Evolutionary conservation across 2,113 vertebrate genomes (phyloP), one percentile per base, ranked within the genome.

Genomic region (Scortum barcoo): DNA sequence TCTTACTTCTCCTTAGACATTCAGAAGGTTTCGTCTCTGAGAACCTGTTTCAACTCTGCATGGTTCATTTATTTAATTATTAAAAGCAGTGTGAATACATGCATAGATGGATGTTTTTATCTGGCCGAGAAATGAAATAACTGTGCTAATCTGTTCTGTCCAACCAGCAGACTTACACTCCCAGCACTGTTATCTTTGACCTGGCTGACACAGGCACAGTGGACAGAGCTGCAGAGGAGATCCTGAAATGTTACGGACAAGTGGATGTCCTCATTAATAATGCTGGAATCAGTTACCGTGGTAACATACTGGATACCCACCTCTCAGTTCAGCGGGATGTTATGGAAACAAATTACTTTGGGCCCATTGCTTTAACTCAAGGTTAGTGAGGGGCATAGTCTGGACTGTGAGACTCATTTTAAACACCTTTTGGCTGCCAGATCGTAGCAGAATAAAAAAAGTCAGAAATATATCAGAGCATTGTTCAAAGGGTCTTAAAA

Each of bases 291-390:
- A 99, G 99, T 91, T 99, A 96, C 91, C 96, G 98, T 9, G 99
- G 99, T 13, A 86, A 94, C 28, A 94, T 98, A 20, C 76, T 94
- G 72, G 97, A 98, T 30, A 99, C 98, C 0, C 80, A 91, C 14
- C 58, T 97, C 14, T 96, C 96, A 0, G 97, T 99, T 81, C 97
- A 99, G 85, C 95, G 95, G 84, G 96, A 94, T 36, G 96, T 99
- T 74, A 99, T 99, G 97, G 97, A 98, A 72, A 97, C 96, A 36
- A 99, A 99, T 92, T 99, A 99, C 87, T 99, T 99, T 80, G 98
- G 98, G 24, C 96, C 98, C 0, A 22, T 99, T 20, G 97, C 97
- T 84, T 93, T 99, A 38, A 99, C 98, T 2, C 99, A 99, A 97
- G 97, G 97, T 97, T 4, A 72, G 88, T 80, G 61, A 66, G 22